Base-by-base conservation (phyloP, 2,888 invertebrate species). In the Perizoma flavofasciatum region DNA sequence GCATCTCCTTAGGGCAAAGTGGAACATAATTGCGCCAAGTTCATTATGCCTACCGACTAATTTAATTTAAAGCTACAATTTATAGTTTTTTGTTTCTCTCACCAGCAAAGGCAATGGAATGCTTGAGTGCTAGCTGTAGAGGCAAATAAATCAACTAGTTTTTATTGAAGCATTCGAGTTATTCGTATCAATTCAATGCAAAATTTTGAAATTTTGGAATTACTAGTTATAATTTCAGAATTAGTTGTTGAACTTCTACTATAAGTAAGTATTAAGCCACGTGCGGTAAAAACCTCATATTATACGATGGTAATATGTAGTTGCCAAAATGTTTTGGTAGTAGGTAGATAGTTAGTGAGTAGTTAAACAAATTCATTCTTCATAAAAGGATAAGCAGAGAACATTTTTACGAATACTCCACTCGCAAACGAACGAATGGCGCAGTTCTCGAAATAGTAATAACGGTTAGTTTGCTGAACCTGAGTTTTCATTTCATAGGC, bases 401-500 rank as follows among this genome's bases (percentile, higher is more conserved):
- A 10, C 11, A 22, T 44, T 6, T 47, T 10, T 37, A 41, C 47
- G 11, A 53, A 39, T 7, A 44, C 32, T 43, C 8, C 9, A 22
- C n/a, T n/a, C 8, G 22, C 35, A 44, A 41, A 44, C 54, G 37
- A 50, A 49, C 60, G 57, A 63, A 61, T 52, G 54, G 51, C 50
- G 63, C 63, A 57, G 64, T 63, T 61, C 66, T 65, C 66, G 63
- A 63, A 69, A 66, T 65, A 61, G 65, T 69, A 69, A 69, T 69
- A 65, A 66, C 62, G 64, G 68, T 66, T 69, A 67, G 64, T 67
- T 66, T 66, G 63, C 66, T 66, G 66, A 66, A 62, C 59, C 60
- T 44, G 65, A 61, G 65, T 66, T 67, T 69, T 67, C 67, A 67
- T 69, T 67, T 66, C 59, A 66, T 67, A 65, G 71, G 67, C 68